phyloP scores from a whole-genome alignment of 2,797 vertebrate genomes.

The Hylomyscus alleni region DNA sequence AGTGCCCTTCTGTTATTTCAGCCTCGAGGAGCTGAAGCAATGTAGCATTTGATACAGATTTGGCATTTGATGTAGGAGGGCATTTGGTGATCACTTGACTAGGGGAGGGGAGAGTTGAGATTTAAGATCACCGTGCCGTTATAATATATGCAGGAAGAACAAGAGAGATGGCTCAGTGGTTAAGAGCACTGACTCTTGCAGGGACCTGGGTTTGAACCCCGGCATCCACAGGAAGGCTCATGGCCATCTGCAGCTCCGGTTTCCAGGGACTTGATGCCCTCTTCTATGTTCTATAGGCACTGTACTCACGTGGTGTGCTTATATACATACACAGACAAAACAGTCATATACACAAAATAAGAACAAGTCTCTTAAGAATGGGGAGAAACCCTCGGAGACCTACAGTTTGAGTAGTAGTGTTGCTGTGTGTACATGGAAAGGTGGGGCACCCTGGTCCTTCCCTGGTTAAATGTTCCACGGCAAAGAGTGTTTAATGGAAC shows the following conservation, averaged over 20 bases:
- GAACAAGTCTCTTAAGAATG: not conserved
- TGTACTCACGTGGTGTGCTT: no score
- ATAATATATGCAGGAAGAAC: conserved; percentile 65
- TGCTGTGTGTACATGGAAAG: conserved; percentile 71
- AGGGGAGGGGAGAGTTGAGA: not conserved
- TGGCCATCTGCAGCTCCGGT: not conserved
- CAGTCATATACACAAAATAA: not conserved
- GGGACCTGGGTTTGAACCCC: not conserved
- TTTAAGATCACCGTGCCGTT: conserved; percentile 56
- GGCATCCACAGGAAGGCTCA: not conserved
- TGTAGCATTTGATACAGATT: conserved; percentile 59
- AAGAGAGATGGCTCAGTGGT: not conserved
- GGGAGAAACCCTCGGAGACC: conserved; percentile 9
- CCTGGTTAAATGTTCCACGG: conserved; percentile 62
- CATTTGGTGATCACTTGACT: not conserved
- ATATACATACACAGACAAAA: not conserved
- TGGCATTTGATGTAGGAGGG: conserved; percentile 36
- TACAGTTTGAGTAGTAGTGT: conserved; percentile 34
- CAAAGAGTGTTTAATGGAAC: conserved; percentile 69
- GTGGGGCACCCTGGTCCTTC: conserved; percentile 2
- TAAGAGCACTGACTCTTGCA: not conserved
- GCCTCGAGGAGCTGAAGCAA: not conserved
- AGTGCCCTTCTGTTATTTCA: not conserved
- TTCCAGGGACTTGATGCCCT: not conserved
- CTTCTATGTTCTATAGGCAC: not conserved